Evolutionary conservation across 2,113 vertebrate species (phyloP), one percentile per base, ranked within the genome.

Genomic region (Sigmodon hispidus): DNA sequence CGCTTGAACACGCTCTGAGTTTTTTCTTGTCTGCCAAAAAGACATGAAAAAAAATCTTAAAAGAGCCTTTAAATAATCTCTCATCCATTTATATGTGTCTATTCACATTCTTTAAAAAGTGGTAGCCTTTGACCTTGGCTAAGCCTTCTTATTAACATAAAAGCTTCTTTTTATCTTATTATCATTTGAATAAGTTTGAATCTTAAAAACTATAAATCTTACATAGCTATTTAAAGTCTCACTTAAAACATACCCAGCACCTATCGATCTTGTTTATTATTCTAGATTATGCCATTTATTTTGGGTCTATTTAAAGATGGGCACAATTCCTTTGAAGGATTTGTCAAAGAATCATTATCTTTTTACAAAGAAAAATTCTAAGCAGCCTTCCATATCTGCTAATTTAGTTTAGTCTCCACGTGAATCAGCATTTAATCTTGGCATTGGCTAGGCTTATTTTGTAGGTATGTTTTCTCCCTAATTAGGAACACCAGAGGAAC

Each of bases 21-120:
- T 63, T 63, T 34, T 91, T 91, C 89, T 89, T 95, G 70, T 57
- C 57, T 93, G 29, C n/a, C 50, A 90, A n/a, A 92, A 95, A 93
- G 19, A 96, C 61, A 59, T 84, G 31, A 84, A 94, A n/a, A n/a
- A 93, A 96, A 86, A 75, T 85, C 45, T 93, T 92, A 34, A 91
- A 96, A 90, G 52, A 94, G 24, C 2, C 90, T 97, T 94, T 93
- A 91, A 91, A 12, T 97, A 87, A 95, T 85, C 43, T 87, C 45
- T 84, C 91, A 65, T 19, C 88, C 90, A 70, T 86, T 59, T 89
- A 75, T 96, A 5, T 63, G 43, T 81, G 45, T 70, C 73, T 94
- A 55, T 91, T 96, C 79, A 93, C 24, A 57, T 59, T 80, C 70
- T 93, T 93, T 96, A 89, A 91, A 90, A 88, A 94, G 52, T 57